These are phyloP conservation scores for Heliconius aoede DNA, from an alignment of 2,888 invertebrate genomes.

Conservation along the genomic window DNA sequence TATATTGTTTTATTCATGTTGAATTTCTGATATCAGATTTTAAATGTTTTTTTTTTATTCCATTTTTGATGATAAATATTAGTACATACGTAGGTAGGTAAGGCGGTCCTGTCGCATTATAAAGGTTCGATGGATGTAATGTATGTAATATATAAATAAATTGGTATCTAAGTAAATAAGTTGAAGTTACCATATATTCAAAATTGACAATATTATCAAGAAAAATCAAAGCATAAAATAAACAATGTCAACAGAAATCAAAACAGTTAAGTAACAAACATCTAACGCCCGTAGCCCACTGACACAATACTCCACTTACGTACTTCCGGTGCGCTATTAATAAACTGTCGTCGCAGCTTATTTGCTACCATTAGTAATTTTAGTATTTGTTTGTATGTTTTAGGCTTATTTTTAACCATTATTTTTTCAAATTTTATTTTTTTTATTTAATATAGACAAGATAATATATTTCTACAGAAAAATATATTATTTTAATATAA, in stretches of 20 bases:
- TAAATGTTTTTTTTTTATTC: neutral
- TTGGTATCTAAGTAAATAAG: too few species aligned
- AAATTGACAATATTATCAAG: neutral
- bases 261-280: neutral
- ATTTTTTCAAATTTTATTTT: neutral
- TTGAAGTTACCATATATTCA: too few species aligned
- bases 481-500: too few species aligned
- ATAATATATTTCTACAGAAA: too few species aligned
- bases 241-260: neutral
- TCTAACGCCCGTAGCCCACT: slow-evolving; percentile 22
- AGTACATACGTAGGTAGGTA: too few species aligned
- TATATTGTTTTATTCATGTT: neutral
- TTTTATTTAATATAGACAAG: too few species aligned
- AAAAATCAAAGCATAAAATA: neutral
- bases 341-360: neutral
- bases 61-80: too few species aligned
- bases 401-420: neutral
- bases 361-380: slow-evolving; percentile 2
- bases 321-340: slow-evolving; percentile 14
- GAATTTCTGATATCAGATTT: neutral
- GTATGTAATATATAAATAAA: too few species aligned
- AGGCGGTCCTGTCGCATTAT: too few species aligned
- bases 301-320: slow-evolving; percentile 23
- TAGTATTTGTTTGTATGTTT: neutral
- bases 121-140: too few species aligned